phyloP scores from a whole-genome alignment of 2,113 vertebrate species.

The Columbina picui region DNA sequence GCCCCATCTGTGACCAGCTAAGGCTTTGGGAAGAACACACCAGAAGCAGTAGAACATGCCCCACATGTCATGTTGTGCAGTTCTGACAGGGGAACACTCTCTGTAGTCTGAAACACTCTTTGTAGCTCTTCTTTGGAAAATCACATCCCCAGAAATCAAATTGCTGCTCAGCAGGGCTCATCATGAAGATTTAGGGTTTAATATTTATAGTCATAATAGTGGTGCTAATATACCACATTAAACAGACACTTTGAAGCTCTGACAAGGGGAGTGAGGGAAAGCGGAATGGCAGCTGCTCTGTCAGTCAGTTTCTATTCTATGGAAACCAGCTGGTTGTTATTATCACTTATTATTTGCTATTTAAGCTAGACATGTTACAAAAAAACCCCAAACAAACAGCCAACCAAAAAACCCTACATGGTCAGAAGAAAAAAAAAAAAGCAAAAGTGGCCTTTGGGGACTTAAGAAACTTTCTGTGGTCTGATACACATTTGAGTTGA shows the following conservation, averaged over 20 bases:
- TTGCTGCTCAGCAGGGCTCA: background rate
- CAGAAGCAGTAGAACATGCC: background rate
- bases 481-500: constrained; percentile 44
- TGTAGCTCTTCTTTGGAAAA: background rate
- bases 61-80: background rate
- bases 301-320: constrained; percentile 43
- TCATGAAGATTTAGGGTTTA: background rate
- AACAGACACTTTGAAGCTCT: constrained; percentile 13
- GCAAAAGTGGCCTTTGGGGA: constrained; percentile 45
- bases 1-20: background rate
- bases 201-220: constrained; percentile 15
- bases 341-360: constrained; percentile 58
- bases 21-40: background rate
- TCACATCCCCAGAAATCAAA: background rate
- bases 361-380: constrained; percentile 21
- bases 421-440: constrained; percentile 7
- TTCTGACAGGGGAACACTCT: background rate
- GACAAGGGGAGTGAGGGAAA: constrained; percentile 14
- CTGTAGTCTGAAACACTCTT: background rate
- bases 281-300: constrained; percentile 6
- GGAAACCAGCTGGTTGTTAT: constrained; percentile 39
- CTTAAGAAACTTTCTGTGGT: constrained; percentile 64
- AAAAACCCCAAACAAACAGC: background rate
- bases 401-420: background rate
- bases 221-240: constrained; percentile 17